Evolutionary conservation across 2,797 vertebrate species (phyloP).

Genomic region (Neostethus bicornis): DNA sequence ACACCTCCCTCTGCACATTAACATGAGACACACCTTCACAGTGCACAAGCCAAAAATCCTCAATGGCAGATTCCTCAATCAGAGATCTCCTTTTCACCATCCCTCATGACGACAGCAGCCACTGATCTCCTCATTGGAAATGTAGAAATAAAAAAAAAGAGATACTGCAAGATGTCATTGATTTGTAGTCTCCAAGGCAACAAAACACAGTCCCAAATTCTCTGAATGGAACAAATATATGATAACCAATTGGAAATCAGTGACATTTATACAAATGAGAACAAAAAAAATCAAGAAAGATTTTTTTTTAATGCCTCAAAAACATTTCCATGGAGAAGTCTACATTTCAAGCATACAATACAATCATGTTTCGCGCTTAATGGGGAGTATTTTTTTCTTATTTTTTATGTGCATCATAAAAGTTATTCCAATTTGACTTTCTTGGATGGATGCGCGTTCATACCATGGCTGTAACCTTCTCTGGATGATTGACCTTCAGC

Average conservation of each 20-base stretch:
- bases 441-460: not conserved
- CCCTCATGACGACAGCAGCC: conserved; percentile 66
- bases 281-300: conserved; percentile 1
- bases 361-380: too few species aligned
- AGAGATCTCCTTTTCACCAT: conserved; percentile 10
- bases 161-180: conserved; percentile 63
- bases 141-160: conserved; percentile 26
- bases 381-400: not conserved
- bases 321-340: conserved; percentile 68
- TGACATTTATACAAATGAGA: conserved; percentile 62
- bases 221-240: conserved; percentile 51
- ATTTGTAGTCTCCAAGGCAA: conserved; percentile 74
- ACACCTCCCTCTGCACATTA: conserved; percentile 65
- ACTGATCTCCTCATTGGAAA: conserved; percentile 55
- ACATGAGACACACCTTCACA: conserved; percentile 66
- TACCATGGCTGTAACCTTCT: conserved; percentile 3
- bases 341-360: conserved; percentile 39
- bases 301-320: conserved; percentile 45
- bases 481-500: conserved; percentile 37
- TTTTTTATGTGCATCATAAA: not conserved
- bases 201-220: conserved; percentile 47
- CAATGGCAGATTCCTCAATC: conserved; percentile 77
- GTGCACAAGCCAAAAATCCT: conserved; percentile 51
- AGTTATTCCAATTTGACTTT: not conserved
- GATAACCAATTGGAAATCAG: conserved; percentile 41